Base-by-base conservation (phyloP, 2,888 invertebrate species). In the Bibio marci region DNA sequence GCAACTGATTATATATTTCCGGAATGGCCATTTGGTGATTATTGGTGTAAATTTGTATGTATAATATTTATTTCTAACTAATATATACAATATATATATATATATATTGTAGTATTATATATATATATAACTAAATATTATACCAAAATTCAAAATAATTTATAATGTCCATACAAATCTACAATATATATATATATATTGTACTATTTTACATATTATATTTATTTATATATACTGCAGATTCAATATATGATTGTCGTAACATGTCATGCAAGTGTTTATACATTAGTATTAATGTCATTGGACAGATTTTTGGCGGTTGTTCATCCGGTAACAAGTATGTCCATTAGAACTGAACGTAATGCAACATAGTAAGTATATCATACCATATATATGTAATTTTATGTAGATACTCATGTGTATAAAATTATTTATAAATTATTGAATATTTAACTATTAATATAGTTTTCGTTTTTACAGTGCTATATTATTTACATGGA, bases 231-330 rank as follows among this genome's bases (percentile, higher is more conserved):
- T 30, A 30, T 30, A 17, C 8, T 27, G n/a, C 71, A 80, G 26
- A 80, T 88, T 11, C 88, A 91, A 58, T 92, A 91, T 56, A 73
- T 90, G 55, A 85, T 87, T 47, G 85, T 87, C 42, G 88, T 90
- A 30, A 88, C 88, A 18, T 91, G 90, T 22, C 91, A 88, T 55
- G 87, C 86, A 40, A 88, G 88, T 50, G 88, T 92, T 5, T 92
- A 91, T 63, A 92, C 91, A 0, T 65, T 94, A 35, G 90, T 92
- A 2, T 70, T 92, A 45, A 92, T 94, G 91, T 88, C 88, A 6
- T 63, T 91, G 41, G 92, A 94, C 61, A 70, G 80, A 46, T 94
- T 86, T 57, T 70, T 94, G 59, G 92, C 92, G 25, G 92, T 94
- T 3, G 91, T 91, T 2, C 87, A 88, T 58, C 91, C 92, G 4